These are phyloP conservation scores for Hymenopus coronatus DNA, from an alignment of 2,888 invertebrate genomes.

Conservation along the genomic window DNA sequence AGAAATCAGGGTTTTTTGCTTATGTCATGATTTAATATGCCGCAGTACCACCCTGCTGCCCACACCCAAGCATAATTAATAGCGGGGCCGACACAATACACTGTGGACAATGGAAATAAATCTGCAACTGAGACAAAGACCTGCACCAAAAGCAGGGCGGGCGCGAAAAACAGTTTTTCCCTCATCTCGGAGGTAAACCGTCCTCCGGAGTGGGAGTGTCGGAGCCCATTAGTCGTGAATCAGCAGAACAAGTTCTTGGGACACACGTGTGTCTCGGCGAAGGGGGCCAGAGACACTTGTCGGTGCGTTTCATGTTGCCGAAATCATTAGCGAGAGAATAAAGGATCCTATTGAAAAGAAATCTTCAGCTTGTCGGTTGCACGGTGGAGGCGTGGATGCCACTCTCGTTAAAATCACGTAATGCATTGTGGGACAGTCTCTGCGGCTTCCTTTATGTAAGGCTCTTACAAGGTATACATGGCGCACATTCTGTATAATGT, in stretches of 20 bases:
- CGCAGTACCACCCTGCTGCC: background rate
- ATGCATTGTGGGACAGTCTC: background rate
- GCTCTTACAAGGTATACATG: background rate
- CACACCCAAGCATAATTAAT: background rate
- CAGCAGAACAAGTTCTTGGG: background rate
- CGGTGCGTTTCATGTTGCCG: background rate
- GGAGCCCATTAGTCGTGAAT: background rate
- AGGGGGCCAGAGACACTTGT: background rate
- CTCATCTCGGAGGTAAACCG: background rate
- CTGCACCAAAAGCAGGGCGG: background rate
- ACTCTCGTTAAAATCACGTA: background rate
- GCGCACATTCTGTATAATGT: background rate
- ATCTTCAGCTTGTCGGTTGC: background rate
- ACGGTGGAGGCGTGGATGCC: background rate
- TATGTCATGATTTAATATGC: background rate
- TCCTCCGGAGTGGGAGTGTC: background rate
- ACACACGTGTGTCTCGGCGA: background rate
- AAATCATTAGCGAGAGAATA: background rate
- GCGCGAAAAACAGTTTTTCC: background rate
- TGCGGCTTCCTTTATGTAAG: background rate
- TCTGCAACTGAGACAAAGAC: background rate
- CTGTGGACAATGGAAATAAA: background rate
- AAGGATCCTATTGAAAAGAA: background rate
- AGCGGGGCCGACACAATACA: background rate
- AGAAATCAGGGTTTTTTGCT: background rate